phyloP scores from a whole-genome alignment of 2,113 vertebrate genomes.

The Lynx canadensis region DNA sequence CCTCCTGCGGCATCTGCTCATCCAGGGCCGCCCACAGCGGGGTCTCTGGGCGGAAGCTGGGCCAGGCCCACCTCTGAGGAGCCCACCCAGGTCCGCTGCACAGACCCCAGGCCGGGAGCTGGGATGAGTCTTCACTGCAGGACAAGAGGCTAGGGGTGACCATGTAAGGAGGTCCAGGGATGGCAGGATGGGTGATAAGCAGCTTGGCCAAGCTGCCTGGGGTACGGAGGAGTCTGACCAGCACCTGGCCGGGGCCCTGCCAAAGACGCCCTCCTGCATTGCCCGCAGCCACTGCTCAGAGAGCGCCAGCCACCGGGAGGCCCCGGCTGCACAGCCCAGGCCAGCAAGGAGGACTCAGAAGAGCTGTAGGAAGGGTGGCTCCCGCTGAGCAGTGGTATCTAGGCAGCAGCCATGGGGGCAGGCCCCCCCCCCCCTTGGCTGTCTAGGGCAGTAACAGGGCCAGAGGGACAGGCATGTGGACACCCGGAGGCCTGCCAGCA shows the following conservation, averaged over 20 bases:
- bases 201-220: conserved; percentile 78
- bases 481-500: conserved; percentile 85
- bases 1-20: conserved; percentile 89
- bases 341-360: conserved; percentile 90
- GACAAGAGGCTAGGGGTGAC: neutral
- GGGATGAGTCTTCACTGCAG: neutral
- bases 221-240: conserved; percentile 80
- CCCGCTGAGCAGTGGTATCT: conserved; percentile 74
- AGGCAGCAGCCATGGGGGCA: conserved; percentile 81
- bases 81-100: conserved; percentile 51
- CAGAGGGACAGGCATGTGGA: conserved; percentile 87
- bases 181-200: conserved; percentile 78
- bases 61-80: conserved; percentile 36
- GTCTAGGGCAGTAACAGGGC: conserved; percentile 82
- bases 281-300: conserved; percentile 78
- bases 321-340: conserved; percentile 84
- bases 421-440: conserved; percentile 66
- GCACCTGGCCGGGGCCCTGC: conserved; percentile 77
- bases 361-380: conserved; percentile 89
- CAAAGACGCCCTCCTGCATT: conserved; percentile 77
- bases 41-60: conserved; percentile 40
- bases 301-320: conserved; percentile 80
- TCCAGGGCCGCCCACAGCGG: conserved; percentile 82
- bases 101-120: neutral
- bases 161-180: neutral